Evolutionary conservation across 2,888 invertebrate species (phyloP).

Genomic region (Alentia gelatinosa): DNA sequence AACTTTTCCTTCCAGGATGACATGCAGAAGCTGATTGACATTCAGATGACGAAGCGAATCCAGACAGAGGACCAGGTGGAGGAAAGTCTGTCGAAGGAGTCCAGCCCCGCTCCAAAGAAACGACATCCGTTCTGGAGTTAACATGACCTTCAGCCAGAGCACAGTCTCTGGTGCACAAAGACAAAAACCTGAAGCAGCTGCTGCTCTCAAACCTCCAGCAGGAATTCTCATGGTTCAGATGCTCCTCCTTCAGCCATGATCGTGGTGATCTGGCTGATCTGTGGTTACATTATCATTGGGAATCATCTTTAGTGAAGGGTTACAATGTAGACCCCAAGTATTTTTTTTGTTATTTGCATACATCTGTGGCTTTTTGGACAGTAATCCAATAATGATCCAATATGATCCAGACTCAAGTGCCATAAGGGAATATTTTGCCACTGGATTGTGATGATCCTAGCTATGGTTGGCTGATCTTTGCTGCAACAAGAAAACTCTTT

Average conservation of each 20-base stretch:
- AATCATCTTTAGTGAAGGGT: too few species aligned
- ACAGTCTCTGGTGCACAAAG: background rate
- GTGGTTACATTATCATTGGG: too few species aligned
- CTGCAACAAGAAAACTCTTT: too few species aligned
- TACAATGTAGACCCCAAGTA: too few species aligned
- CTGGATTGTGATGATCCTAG: too few species aligned
- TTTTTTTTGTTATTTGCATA: too few species aligned
- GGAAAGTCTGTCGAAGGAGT: background rate
- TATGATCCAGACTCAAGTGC: too few species aligned
- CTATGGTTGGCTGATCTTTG: too few species aligned
- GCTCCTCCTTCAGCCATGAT: background rate
- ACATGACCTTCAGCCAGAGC: background rate
- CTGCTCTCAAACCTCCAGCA: background rate
- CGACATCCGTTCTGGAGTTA: conserved; percentile 45
- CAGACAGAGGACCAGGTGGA: conserved; percentile 68
- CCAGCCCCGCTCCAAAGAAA: conserved; percentile 24
- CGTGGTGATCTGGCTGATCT: background rate
- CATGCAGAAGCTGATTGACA: conserved; percentile 94
- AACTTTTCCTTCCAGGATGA: conserved; percentile 87
- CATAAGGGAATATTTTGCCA: too few species aligned
- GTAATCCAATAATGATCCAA: too few species aligned
- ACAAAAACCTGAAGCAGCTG: too few species aligned
- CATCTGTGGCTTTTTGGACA: too few species aligned
- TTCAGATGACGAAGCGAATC: conserved; percentile 93
- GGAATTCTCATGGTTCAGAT: background rate